Conservation (phyloP, 2,113 vertebrate genomes). For the Pungitius pungitius region DNA sequence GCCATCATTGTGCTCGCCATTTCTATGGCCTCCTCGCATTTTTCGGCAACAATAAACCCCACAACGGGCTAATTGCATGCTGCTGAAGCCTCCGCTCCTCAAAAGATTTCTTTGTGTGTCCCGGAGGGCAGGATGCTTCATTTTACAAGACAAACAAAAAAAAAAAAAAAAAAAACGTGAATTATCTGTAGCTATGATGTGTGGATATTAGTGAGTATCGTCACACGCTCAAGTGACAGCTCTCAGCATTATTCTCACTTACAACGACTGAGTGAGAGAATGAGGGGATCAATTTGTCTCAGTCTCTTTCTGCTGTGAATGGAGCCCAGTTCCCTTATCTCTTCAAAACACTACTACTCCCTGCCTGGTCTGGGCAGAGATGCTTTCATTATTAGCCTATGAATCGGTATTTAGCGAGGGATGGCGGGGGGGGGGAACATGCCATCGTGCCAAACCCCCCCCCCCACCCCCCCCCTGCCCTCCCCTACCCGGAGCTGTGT, state of each 20-base stretch:
- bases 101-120: slow-evolving; percentile 39
- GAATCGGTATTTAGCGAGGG: slow-evolving; percentile 62
- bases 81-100: slow-evolving; percentile 34
- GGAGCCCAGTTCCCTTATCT: slow-evolving; percentile 75
- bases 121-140: slow-evolving; percentile 40
- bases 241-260: slow-evolving; percentile 62
- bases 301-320: slow-evolving; percentile 62
- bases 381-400: slow-evolving; percentile 67
- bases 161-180: background rate
- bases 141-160: slow-evolving; percentile 18
- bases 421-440: slow-evolving; percentile 31
- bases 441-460: slow-evolving; percentile 66
- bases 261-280: slow-evolving; percentile 65
- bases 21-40: slow-evolving; percentile 49
- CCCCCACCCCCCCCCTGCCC: too few relatives aligned
- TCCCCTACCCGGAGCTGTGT: too few relatives aligned
- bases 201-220: slow-evolving; percentile 63
- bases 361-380: slow-evolving; percentile 59
- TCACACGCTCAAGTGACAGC: slow-evolving; percentile 42
- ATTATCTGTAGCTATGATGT: slow-evolving; percentile 39
- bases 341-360: slow-evolving; percentile 72
- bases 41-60: slow-evolving; percentile 48
- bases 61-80: slow-evolving; percentile 59
- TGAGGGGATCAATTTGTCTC: slow-evolving; percentile 73
- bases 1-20: slow-evolving; percentile 59